A percentile compares a stretch with the other conserved stretches of the same genome.
phyloP scores from a whole-genome alignment of 2,113 vertebrate species.

The Grantiella picta region DNA sequence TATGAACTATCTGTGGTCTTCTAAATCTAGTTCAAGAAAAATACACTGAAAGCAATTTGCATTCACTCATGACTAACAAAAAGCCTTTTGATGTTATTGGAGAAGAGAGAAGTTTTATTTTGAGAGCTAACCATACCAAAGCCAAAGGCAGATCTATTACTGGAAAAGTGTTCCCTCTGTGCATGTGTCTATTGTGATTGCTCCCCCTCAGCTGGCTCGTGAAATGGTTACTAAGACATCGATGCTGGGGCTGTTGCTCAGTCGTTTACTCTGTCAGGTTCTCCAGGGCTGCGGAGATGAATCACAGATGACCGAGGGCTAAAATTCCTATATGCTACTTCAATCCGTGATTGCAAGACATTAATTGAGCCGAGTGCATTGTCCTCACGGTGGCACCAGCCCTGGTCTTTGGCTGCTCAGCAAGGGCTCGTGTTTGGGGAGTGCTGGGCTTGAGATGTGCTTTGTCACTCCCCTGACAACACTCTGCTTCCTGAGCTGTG shows the following conservation, averaged over 20 bases:
- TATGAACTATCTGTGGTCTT: not conserved
- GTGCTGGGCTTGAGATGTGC: too few relatives aligned
- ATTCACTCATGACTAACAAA: not conserved
- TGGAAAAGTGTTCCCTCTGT: not conserved
- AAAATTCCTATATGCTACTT: not conserved
- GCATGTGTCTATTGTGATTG: not conserved
- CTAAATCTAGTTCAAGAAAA: constrained; percentile 18
- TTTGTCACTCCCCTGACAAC: not conserved
- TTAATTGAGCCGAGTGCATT: fast-evolving
- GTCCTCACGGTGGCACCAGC: not conserved
- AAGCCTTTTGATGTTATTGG: not conserved
- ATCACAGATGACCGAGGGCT: not conserved
- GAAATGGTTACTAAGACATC: not conserved
- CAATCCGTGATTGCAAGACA: too few relatives aligned
- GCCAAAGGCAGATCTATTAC: not conserved
- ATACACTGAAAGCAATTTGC: not conserved
- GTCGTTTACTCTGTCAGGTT: not conserved
- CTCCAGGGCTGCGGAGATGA: not conserved
- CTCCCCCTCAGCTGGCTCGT: not conserved
- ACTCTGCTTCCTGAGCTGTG: not conserved
- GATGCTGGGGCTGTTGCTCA: not conserved
- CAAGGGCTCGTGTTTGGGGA: not conserved
- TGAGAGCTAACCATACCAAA: not conserved
- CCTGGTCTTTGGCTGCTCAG: not conserved
- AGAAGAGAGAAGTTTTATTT: not conserved